Base-by-base conservation (phyloP, 2,113 vertebrate species). In the Notothenia rossii region DNA sequence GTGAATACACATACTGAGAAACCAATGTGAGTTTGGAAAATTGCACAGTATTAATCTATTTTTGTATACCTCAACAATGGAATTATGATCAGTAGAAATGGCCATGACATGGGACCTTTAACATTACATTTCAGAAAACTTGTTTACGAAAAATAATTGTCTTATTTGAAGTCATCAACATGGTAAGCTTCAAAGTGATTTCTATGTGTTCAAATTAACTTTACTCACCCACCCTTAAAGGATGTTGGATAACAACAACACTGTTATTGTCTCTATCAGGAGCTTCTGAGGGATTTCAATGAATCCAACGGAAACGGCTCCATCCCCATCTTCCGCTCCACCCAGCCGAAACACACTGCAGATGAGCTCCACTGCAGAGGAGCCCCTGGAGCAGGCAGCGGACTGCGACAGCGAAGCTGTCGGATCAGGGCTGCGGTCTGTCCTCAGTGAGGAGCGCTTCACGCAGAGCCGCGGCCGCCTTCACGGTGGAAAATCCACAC, bases 401-500 rank as follows among this genome's bases (percentile, higher is more conserved):
- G 53, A 25, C 58, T 81, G 81, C 11, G 81, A 89, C 45, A 17
- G 79, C 88, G 60, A 81, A 69, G 12, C 29, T 2, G 4, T 1
- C 64, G 1, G 63, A 61, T 2, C 86, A 77, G 18, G 86, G 87
- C 51, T 91, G 93, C 25, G 61, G 88, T 51, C 77, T 92, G 63
- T 82, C 86, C 0, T 86, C 90, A 0, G 61, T 97, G 85, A 96
- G 88, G 89, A 92, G 94, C 12, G 96, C 95, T 62, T 93, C 95
- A 2, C 92, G 92, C 54, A 94, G 88, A 60, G 94, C 94, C 5
- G 91, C 92, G 1, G 78, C 91, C n/a, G 91, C 95, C 76, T 97
- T 98, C 86, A 94, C 89, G 15, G 95, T 97, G 87, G 95, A 95
- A 87, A 97, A 97, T 65, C 97, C 97, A 17, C 95, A 94, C 87